Conservation (phyloP, 2,113 vertebrate species). For the Menidia beryllina region DNA sequence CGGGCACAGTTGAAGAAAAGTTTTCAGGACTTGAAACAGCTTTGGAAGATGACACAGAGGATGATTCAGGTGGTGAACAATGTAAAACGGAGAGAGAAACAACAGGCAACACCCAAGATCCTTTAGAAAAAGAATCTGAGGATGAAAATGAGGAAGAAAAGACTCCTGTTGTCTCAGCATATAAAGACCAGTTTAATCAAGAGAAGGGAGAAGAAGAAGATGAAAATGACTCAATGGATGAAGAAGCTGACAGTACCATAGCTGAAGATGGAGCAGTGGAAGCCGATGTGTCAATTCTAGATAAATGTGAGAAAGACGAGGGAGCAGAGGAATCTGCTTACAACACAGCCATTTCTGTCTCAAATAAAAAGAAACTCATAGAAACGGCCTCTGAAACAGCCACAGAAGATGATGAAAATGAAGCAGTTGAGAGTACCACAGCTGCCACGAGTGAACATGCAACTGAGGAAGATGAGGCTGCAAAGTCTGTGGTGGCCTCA, state of each 20-base stretch:
- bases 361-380: conserved; percentile 6
- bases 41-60: not conserved
- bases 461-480: conserved; percentile 18
- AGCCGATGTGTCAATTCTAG: not conserved
- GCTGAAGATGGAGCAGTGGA: not conserved
- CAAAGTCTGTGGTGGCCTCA: not conserved
- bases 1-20: not conserved
- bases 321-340: not conserved
- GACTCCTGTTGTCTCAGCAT: not conserved
- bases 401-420: conserved; percentile 4
- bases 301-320: conserved; percentile 4
- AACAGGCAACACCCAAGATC: not conserved
- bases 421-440: not conserved
- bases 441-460: not conserved
- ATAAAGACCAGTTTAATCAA: not conserved
- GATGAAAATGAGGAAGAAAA: conserved; percentile 1
- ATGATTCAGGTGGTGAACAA: not conserved
- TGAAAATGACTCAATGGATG: conserved; percentile 15
- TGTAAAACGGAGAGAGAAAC: not conserved
- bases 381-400: conserved; percentile 12
- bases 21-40: not conserved
- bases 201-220: not conserved
- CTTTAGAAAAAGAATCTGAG: conserved; percentile 24
- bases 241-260: not conserved
- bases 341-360: not conserved